A percentile compares a stretch with the other conserved stretches of the same genome.
These are phyloP conservation scores for Scaptomyza hsui DNA, from an alignment of 1,140 invertebrate species.

Conservation along the genomic window DNA sequence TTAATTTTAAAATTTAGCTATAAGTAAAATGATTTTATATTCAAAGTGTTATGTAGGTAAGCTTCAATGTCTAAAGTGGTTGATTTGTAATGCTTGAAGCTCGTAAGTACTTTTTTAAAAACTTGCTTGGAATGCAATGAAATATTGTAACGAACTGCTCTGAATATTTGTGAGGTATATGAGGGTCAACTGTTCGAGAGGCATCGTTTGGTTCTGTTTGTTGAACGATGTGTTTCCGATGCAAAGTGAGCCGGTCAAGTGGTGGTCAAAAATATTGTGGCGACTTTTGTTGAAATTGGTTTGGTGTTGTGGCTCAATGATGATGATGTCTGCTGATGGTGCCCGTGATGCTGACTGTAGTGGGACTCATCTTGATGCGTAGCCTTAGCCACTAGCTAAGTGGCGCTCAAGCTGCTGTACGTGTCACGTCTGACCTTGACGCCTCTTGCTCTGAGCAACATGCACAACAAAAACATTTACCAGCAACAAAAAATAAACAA, in stretches of 20 bases:
- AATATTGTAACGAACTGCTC: constrained; percentile 38
- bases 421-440: constrained; percentile 62
- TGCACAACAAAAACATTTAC: constrained; percentile 13
- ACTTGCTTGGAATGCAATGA: constrained; percentile 23
- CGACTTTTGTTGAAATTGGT: constrained; percentile 23
- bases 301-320: constrained; percentile 19
- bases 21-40: too few relatives aligned
- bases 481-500: constrained; percentile 35
- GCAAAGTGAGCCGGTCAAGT: constrained; percentile 31
- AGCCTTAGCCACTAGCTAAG: constrained; percentile 29
- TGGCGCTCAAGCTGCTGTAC: constrained; percentile 60
- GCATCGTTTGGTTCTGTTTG: constrained; percentile 20
- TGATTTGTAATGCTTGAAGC: too few relatives aligned
- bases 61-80: too few relatives aligned
- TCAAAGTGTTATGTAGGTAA: too few relatives aligned
- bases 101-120: too few relatives aligned
- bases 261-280: constrained; percentile 14
- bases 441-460: constrained; percentile 38
- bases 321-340: constrained; percentile 34
- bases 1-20: too few relatives aligned
- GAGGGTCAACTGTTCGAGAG: constrained; percentile 59
- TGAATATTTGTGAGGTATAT: constrained; percentile 24
- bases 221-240: neutral
- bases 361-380: constrained; percentile 27
- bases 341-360: constrained; percentile 33